phyloP scores from a whole-genome alignment of 1,140 invertebrate species.

The Macrosteles quadrilineatus region DNA sequence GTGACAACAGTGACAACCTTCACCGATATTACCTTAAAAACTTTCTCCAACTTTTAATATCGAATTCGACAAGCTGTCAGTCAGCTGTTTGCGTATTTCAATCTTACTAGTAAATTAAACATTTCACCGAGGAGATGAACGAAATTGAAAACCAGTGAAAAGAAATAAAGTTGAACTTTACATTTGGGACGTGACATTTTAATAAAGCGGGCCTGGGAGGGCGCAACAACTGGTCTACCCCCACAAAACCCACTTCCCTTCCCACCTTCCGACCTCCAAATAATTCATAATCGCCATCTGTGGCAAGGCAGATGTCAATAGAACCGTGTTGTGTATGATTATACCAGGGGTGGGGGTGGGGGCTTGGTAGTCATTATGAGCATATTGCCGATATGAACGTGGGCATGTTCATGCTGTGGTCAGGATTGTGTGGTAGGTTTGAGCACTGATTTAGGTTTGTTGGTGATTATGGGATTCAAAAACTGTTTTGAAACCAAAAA shows the following conservation, averaged over 20 bases:
- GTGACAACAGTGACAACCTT: too few species aligned
- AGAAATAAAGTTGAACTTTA: conserved; percentile 29
- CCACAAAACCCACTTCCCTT: too few species aligned
- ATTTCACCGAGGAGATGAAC: not conserved
- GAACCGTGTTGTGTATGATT: conserved; percentile 19
- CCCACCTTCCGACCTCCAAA: conserved; percentile 14
- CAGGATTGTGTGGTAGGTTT: too few species aligned
- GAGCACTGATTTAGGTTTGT: too few species aligned
- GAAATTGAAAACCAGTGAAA: conserved; percentile 22
- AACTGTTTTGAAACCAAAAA: too few species aligned
- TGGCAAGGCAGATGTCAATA: conserved; percentile 23
- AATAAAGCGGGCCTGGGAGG: conserved; percentile 17
- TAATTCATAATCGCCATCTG: conserved; percentile 32
- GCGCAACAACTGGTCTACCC: conserved; percentile 25
- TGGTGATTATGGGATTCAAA: too few species aligned
- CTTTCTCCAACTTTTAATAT: too few species aligned
- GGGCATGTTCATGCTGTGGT: too few species aligned
- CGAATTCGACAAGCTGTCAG: not conserved
- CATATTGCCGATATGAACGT: too few species aligned
- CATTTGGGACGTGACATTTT: conserved; percentile 30
- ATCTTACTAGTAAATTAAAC: conserved; percentile 13
- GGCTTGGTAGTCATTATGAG: too few species aligned
- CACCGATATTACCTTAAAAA: too few species aligned
- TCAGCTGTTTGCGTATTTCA: not conserved
- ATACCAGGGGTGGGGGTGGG: not conserved